These are phyloP conservation scores for Pollachius pollachius DNA, from an alignment of 2,113 vertebrate species.

Conservation along the genomic window DNA sequence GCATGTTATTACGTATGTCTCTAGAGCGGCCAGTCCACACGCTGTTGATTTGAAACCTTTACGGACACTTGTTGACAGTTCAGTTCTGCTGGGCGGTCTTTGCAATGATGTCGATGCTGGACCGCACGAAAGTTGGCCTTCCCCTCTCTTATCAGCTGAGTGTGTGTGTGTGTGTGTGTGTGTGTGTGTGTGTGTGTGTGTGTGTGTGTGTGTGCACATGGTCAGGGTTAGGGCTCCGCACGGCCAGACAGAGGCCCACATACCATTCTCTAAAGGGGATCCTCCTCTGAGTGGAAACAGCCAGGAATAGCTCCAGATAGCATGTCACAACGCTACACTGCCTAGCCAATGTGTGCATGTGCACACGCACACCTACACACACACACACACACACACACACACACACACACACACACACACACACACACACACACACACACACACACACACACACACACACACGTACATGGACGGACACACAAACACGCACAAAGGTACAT, in stretches of 20 bases:
- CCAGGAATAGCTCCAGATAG: conserved; percentile 16
- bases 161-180: conserved; percentile 10
- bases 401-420: not conserved
- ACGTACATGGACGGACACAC: no score
- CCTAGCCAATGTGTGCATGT: not conserved
- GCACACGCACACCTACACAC: no score
- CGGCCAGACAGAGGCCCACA: not conserved
- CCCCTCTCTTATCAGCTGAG: not conserved
- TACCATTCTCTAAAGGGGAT: conserved; percentile 21
- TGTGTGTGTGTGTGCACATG: conserved; percentile 12
- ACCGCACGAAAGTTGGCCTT: no score
- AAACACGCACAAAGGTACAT: not conserved
- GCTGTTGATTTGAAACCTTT: no score
- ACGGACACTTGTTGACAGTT: no score
- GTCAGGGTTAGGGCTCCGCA: not conserved
- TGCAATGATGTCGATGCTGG: no score
- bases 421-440: no score
- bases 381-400: not conserved
- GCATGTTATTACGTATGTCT: no score
- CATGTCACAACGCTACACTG: not conserved
- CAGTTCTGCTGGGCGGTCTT: no score
- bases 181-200: conserved; percentile 17
- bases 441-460: no score
- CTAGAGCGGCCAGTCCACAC: no score
- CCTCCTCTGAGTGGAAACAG: conserved; percentile 36